Evolutionary conservation across 2,113 vertebrate species (phyloP), one percentile per base, ranked within the genome.

Genomic region (Terrapene triunguis): DNA sequence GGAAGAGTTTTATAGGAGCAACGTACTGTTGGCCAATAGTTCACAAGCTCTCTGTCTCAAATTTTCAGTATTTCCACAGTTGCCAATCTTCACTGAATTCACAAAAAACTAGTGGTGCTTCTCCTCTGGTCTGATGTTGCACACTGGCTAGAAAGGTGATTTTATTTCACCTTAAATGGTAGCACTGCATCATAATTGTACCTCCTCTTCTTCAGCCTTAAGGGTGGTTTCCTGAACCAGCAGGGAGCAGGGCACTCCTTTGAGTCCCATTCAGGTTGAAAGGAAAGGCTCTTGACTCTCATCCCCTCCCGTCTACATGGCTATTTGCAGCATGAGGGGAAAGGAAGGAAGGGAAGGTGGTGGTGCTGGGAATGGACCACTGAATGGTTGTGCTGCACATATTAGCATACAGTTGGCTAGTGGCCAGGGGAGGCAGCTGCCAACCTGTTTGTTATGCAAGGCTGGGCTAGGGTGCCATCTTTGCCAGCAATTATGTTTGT

Each of bases 1-100:
- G 89, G 80, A 91, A 95, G 95, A 92, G 80, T 96, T 91, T 96
- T 91, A 90, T 80, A 89, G 89, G 86, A 95, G 82, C 29, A 91
- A 83, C 96, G 38, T 35, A 89, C 90, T 94, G 13, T 38, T 96
- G 91, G 65, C 82, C 76, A 87, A 88, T 19, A 42, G 80, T 95
- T 97, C 89, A 94, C 91, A 97, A 95, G 79, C 59, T 91, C 59
- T 89, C 44, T 85, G 76, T 89, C 54, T 79, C n/a, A 74, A 47
- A 25, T 42, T 94, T 96, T 89, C 94, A 76, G 29, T 87, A 83
- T 76, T 93, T 93, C 92, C 59, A 85, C 42, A 47, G 42, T 14
- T 78, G 24, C 76, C 44, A 53, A 51, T 92, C 65, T 9, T 72
- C 65, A 38, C n/a, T 72, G 19, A 72, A 38, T 72, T 72, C 35